Conservation (phyloP, 2,113 vertebrate species). For the Lepisosteus oculatus region DNA sequence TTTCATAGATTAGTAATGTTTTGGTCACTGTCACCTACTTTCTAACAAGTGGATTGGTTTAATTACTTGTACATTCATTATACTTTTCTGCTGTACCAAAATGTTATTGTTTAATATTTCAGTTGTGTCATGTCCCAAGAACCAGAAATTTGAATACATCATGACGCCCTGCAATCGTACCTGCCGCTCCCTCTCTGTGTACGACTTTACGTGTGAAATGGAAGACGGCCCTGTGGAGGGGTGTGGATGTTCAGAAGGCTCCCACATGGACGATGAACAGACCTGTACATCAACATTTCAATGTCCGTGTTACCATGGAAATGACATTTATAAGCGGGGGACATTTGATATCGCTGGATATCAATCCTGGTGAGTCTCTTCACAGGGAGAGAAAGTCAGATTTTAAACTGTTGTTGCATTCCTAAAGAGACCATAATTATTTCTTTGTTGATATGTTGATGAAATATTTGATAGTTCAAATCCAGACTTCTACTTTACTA, state of each 20-base stretch:
- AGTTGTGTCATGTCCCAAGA: constrained; percentile 50
- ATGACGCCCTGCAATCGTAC: constrained; percentile 53
- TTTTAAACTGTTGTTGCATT: neutral
- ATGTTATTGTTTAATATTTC: constrained; percentile 12
- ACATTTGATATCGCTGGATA: constrained; percentile 42
- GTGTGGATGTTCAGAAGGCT: constrained; percentile 56
- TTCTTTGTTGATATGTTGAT: neutral
- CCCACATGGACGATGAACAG: constrained; percentile 38
- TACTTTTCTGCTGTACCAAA: no score
- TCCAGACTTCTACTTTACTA: neutral
- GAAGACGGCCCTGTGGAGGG: constrained; percentile 51
- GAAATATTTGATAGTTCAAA: neutral
- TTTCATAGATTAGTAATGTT: no score
- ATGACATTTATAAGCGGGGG: constrained; percentile 29
- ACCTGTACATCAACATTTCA: constrained; percentile 40
- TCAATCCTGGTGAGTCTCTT: constrained; percentile 48
- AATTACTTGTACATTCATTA: no score
- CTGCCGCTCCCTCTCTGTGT: constrained; percentile 46
- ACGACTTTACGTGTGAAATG: constrained; percentile 47
- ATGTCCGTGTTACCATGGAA: constrained; percentile 43
- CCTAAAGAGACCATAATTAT: neutral
- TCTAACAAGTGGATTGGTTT: no score
- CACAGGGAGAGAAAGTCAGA: neutral
- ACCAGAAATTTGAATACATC: constrained; percentile 51
- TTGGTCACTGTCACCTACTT: no score